Evolutionary conservation across 2,113 vertebrate species (phyloP).

Genomic region (Laticauda colubrina): DNA sequence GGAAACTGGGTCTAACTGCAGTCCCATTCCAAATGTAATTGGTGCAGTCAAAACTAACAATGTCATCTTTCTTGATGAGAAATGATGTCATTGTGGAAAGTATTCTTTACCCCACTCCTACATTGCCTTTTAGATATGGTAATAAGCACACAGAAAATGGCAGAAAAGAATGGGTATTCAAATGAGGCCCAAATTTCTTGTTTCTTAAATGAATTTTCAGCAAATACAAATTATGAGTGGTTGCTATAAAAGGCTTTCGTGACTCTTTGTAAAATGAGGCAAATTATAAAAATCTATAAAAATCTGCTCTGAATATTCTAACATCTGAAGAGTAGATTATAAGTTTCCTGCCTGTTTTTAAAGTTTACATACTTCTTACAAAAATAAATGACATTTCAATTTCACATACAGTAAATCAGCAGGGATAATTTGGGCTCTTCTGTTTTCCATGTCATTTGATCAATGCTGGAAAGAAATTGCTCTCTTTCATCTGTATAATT

Average conservation of each 20-base stretch:
- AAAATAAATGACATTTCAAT: constrained; percentile 15
- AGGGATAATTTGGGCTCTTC: constrained; percentile 5
- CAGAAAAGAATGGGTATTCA: not conserved
- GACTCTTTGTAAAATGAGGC: not conserved
- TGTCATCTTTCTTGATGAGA: not conserved
- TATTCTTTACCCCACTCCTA: not conserved
- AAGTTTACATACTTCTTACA: constrained; percentile 10
- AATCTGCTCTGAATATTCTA: constrained; percentile 5
- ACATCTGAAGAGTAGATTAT: constrained; percentile 6
- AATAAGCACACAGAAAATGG: not conserved
- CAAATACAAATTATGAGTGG: constrained; percentile 8
- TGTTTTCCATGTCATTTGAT: not conserved
- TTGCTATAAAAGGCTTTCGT: not conserved
- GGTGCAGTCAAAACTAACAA: too few relatives aligned
- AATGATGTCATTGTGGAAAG: not conserved
- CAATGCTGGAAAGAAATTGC: not conserved
- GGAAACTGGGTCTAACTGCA: not conserved
- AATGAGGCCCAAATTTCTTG: not conserved
- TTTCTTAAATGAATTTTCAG: not conserved
- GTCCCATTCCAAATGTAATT: not conserved
- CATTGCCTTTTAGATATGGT: not conserved
- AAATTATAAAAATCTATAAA: not conserved
- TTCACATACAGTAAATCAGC: constrained; percentile 1
- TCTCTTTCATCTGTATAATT: not conserved
- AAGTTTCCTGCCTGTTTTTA: constrained; percentile 9